A percentile compares a stretch with the other conserved stretches of the same genome.
These are phyloP conservation scores for Campylorhamphus procurvoides DNA, from an alignment of 2,113 vertebrate species.

Conservation along the genomic window DNA sequence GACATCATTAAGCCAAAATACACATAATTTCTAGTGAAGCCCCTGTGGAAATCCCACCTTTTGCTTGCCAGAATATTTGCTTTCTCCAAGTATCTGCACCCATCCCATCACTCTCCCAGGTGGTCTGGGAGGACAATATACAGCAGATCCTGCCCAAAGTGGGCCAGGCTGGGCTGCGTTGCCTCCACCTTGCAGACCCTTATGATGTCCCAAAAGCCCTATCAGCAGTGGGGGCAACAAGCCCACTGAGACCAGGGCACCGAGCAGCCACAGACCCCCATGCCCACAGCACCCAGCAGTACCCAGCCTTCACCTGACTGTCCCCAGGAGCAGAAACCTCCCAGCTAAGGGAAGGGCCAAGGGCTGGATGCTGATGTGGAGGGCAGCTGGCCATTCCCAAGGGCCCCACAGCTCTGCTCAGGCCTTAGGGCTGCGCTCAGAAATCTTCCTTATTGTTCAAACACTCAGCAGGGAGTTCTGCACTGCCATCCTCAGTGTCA, in stretches of 20 bases:
- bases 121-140: too few relatives aligned
- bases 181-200: neutral
- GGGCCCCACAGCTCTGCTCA: neutral
- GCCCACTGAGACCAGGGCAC: neutral
- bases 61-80: neutral
- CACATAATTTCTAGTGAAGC: neutral
- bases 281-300: neutral
- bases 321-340: neutral
- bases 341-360: neutral
- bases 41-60: neutral
- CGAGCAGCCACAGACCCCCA: neutral
- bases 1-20: neutral
- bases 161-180: neutral
- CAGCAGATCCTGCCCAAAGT: neutral
- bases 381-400: accelerated
- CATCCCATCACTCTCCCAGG: neutral
- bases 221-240: neutral
- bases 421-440: neutral
- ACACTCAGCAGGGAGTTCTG: neutral
- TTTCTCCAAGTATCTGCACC: neutral
- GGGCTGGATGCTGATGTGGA: neutral
- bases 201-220: accelerated
- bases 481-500: neutral
- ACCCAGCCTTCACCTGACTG: neutral
- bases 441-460: neutral